A percentile compares a stretch with the other conserved stretches of the same genome.
These are phyloP conservation scores for Crocuta crocuta DNA, from an alignment of 2,113 vertebrate genomes.

Conservation along the genomic window DNA sequence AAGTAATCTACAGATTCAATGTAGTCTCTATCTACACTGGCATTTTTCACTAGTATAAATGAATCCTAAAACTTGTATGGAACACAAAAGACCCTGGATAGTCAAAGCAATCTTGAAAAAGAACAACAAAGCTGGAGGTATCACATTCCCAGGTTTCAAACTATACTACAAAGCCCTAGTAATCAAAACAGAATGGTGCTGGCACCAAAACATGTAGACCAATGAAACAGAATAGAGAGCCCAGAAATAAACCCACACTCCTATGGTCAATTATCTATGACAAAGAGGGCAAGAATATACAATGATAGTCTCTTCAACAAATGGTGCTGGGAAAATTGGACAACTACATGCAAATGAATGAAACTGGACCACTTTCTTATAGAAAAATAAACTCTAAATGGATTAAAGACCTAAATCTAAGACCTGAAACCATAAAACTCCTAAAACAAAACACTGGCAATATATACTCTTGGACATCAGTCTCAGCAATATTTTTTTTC, in stretches of 20 bases:
- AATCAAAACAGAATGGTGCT: background rate
- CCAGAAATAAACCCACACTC: background rate
- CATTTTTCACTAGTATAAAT: background rate
- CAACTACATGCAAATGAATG: background rate
- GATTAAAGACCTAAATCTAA: background rate
- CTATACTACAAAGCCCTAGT: background rate
- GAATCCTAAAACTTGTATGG: background rate
- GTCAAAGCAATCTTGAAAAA: background rate
- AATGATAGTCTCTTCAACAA: background rate
- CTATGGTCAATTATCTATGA: background rate
- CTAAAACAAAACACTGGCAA: background rate
- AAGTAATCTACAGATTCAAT: background rate
- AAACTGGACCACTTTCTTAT: background rate
- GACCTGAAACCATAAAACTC: background rate
- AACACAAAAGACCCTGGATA: background rate
- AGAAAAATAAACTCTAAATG: background rate
- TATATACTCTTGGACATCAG: background rate
- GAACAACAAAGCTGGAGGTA: background rate
- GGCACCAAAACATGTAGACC: background rate
- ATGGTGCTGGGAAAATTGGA: background rate
- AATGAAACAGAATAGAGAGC: background rate
- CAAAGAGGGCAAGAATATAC: background rate
- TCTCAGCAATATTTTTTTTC: background rate
- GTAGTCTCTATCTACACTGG: background rate
- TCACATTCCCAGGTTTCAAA: background rate